A percentile compares a stretch with the other conserved stretches of the same genome.
phyloP scores from a whole-genome alignment of 2,888 invertebrate genomes.

The Lepidonotus clava region DNA sequence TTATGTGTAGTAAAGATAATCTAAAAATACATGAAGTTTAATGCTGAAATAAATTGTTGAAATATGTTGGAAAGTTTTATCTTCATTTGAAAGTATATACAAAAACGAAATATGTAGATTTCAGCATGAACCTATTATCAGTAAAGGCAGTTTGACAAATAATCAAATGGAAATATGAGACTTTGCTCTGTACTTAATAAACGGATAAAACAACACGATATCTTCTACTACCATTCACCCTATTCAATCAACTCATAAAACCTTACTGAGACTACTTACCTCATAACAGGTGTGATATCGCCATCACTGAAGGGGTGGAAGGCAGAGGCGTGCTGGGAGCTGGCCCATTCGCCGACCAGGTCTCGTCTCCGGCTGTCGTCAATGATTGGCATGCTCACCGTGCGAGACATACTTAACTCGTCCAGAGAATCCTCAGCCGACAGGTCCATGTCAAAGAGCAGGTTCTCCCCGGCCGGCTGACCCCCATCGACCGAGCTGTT shows the following conservation, averaged over 20 bases:
- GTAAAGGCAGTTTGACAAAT: no score
- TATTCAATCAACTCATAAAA: no score
- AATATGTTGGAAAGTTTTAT: no score
- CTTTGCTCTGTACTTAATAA: no score
- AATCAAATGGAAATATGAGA: no score
- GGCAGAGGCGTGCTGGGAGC: slow-evolving; percentile 65
- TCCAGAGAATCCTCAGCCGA: slow-evolving; percentile 70
- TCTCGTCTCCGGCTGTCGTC: slow-evolving; percentile 54
- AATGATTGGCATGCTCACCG: slow-evolving; percentile 60
- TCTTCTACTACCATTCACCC: no score
- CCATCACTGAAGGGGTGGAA: slow-evolving; percentile 95
- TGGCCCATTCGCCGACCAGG: slow-evolving; percentile 64
- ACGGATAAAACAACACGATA: no score
- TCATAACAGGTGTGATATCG: slow-evolving; percentile 88
- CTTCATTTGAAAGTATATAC: no score
- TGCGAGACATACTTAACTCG: slow-evolving; percentile 55
- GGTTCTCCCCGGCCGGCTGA: slow-evolving; percentile 68
- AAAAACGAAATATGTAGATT: no score
- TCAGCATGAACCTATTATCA: no score
- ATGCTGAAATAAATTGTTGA: background rate
- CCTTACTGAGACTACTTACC: no score
- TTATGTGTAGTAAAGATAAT: background rate
- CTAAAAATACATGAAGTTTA: background rate
- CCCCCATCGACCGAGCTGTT: slow-evolving; percentile 54
- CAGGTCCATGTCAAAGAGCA: slow-evolving; percentile 75